These are phyloP conservation scores for Furcula furcula DNA, from an alignment of 2,888 invertebrate species.

Conservation along the genomic window DNA sequence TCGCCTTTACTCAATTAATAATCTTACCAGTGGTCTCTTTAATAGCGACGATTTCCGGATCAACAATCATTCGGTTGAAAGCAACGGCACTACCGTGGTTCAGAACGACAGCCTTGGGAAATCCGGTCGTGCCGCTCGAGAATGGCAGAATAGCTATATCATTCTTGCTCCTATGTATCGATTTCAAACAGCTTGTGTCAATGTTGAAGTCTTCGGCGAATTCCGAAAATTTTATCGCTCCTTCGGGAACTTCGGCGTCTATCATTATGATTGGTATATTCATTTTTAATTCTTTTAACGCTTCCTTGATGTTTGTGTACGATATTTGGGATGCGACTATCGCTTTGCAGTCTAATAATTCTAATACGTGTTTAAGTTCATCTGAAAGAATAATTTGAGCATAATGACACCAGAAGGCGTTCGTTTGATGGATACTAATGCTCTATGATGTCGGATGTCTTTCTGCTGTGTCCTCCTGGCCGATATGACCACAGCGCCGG, in stretches of 20 bases:
- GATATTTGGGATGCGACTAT: constrained; percentile 83
- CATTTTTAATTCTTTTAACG: constrained; percentile 64
- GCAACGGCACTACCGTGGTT: constrained; percentile 82
- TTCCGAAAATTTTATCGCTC: constrained; percentile 84
- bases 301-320: constrained; percentile 70
- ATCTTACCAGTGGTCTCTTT: constrained; percentile 63
- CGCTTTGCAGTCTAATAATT: constrained; percentile 83
- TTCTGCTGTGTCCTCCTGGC: no score
- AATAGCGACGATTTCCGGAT: constrained; percentile 58
- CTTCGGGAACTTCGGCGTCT: constrained; percentile 74
- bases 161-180: constrained; percentile 64
- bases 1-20: no score
- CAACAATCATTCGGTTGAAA: constrained; percentile 64
- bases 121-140: constrained; percentile 93
- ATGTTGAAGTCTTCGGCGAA: constrained; percentile 78
- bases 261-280: constrained; percentile 78
- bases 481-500: no score
- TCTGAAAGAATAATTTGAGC: no score
- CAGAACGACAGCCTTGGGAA: constrained; percentile 88
- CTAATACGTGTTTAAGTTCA: constrained; percentile 85
- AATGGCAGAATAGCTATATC: constrained; percentile 88
- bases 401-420: no score
- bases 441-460: no score
- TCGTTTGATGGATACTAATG: no score
- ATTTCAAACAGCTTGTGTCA: constrained; percentile 74